Evolutionary conservation across 2,797 vertebrate genomes (phyloP), one percentile per base, ranked within the genome.

Genomic region (Enoplosus armatus): DNA sequence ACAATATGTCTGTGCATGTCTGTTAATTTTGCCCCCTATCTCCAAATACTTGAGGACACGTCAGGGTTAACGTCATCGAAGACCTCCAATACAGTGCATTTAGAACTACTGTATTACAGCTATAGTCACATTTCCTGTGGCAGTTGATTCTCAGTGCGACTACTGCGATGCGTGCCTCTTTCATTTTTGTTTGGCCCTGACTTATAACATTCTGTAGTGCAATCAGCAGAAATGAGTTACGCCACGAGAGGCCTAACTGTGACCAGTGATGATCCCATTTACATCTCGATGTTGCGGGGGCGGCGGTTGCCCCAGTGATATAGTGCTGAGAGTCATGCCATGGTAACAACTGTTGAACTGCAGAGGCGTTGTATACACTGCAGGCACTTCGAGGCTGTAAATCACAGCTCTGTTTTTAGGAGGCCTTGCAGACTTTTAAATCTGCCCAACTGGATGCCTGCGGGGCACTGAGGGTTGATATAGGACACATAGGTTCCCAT

Each of bases 321-420:
- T 54, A 87, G 82, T 84, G 72, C 86, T 62, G 74, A 78, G 80
- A 77, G 85, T 88, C 85, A 66, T 72, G 78, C 84, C 84, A 84
- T 85, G 80, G 85, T 62, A 89, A 92, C 91, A 84, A 77, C 87
- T 87, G 85, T 53, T 82, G 72, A 76, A 73, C 77, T 77, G 68
- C 64, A 60, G 82, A 86, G 82, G 69, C 43, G 65, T 77, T 90
- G 87, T 87, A 85, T 82, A 89, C 85, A 87, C 85, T 86, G 87
- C 86, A 85, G 85, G 65, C 79, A 84, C 84, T 87, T 80, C 14
- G 6, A 68, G 85, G 80, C 81, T 80, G 87, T 93, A 91, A 93
- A 92, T 93, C 86, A 84, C 48, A 37, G 82, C 71, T 85, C 66
- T 83, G 85, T 68, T 91, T 90, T 89, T 37, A 85, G 39, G 79